Base-by-base conservation (phyloP, 2,113 vertebrate species). In the Cygnus buccinator region DNA sequence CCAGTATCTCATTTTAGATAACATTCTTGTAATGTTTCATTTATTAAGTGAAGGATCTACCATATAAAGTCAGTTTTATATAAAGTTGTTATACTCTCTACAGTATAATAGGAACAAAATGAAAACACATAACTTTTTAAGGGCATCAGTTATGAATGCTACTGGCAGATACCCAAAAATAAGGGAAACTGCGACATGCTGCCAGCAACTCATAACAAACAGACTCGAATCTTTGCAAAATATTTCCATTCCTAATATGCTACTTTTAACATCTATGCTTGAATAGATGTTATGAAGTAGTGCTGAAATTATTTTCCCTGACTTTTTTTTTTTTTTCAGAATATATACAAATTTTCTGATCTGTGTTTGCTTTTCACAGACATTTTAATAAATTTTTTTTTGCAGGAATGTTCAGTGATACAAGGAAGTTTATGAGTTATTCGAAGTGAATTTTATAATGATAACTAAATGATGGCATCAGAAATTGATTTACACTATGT, bases 61-160 rank as follows among this genome's bases (percentile, higher is more conserved):
- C 22, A 16, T 59, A 80, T 46, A n/a, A 62, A 74, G 83, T 65
- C 14, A 29, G 18, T 63, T 90, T 93, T 92, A 19, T 81, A 13
- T 57, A 41, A 75, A 4, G 6, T 66, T 79, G 15, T 68, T 96
- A 66, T 23, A 93, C 57, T 41, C 39, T 84, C 37, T 61, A 2
- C 18, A 80, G 63, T 77, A 78, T 66, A 84, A 71, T 35, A 73
- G 29, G 11, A 86, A 87, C 8, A 77, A 93, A 90, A 91, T 76
- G 48, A 95, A 74, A 92, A 74, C 73, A 58, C 8, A 1, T 84
- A 78, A 71, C 29, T 89, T 95, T 94, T 63, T 91, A 63, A 91
- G 91, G 62, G 18, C 44, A 50, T 82, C 29, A 52, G 11, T 76
- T 93, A 63, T 50, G 81, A 89, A 39, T 89, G n/a, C 63, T 21